phyloP scores from a whole-genome alignment of 2,888 invertebrate species.

The Lamellibrachia columna region DNA sequence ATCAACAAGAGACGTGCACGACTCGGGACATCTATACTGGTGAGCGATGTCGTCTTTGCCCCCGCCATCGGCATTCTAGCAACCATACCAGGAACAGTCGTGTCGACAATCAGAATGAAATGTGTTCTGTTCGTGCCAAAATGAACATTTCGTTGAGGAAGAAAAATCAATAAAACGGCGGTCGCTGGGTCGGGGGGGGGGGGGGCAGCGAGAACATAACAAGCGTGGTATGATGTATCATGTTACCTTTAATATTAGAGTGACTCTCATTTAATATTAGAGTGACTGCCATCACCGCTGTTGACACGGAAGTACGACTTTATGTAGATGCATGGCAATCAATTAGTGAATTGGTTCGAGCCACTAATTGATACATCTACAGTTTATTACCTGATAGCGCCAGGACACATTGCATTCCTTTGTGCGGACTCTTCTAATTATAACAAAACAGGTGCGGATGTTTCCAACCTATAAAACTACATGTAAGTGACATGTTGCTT shows the following conservation, averaged over 20 bases:
- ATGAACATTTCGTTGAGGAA: not conserved
- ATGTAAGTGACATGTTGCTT: not conserved
- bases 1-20: not conserved
- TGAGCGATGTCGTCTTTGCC: too few relatives aligned
- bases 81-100: not conserved
- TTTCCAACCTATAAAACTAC: not conserved
- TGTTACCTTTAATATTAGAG: too few relatives aligned
- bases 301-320: not conserved
- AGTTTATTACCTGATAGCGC: not conserved
- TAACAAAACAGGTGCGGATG: not conserved
- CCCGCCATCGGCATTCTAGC: not conserved
- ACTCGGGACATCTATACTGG: not conserved
- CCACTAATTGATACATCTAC: not conserved
- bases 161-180: not conserved
- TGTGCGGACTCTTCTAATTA: not conserved
- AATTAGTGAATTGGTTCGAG: not conserved
- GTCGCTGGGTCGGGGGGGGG: too few relatives aligned
- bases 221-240: too few relatives aligned
- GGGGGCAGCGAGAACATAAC: too few relatives aligned
- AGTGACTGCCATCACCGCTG: too few relatives aligned
- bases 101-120: not conserved
- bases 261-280: too few relatives aligned
- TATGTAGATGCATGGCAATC: not conserved
- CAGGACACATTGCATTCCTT: too few relatives aligned
- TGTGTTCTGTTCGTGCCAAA: not conserved